Evolutionary conservation across 1,140 invertebrate genomes (phyloP), one percentile per base, ranked within the genome.

Genomic region (Lasaia peninsularis): DNA sequence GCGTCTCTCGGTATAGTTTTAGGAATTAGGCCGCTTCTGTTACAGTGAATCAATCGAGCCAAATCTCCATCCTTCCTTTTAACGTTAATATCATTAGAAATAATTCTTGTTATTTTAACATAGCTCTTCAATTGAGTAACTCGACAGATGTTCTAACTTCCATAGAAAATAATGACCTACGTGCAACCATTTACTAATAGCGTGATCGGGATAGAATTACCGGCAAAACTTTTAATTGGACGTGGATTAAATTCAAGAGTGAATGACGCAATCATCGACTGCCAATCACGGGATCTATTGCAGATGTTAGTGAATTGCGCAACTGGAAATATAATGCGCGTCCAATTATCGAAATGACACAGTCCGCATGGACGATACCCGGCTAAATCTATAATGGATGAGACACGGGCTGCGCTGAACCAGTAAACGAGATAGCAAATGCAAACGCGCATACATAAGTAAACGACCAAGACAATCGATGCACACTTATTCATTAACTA

Each of bases 321-420:
- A 73, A 75, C 65, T 73, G 73, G 71, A 67, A 75, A 72, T 68
- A 82, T 85, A 82, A 83, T 78, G 75, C 69, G 62, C 58, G 69
- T 71, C 81, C 82, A 88, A 88, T 88, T 88, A 88, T 86, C 80
- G 80, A 86, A 84, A 85, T 83, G 78, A 86, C 75, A 78, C 71
- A 80, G 74, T 75, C 75, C 73, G 67, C 53, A 65, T 58, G 69
- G 74, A 76, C 75, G 71, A 75, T 76, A 78, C 70, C 71, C 63
- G 65, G 65, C 69, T 71, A 80, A 75, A 88, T 88, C 82, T 88
- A 86, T 88, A 83, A 88, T 86, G 85, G 85, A 88, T 88, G 82
- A 88, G 81, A 66, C 65, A 67, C 69, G 69, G 76, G 76, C 76
- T 67, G 73, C 68, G 78, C 78, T 77, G 73, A 71, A 78, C 80